Evolutionary conservation across 2,797 vertebrate genomes (phyloP), one percentile per base, ranked within the genome.

Genomic region (Labeo calbasu): DNA sequence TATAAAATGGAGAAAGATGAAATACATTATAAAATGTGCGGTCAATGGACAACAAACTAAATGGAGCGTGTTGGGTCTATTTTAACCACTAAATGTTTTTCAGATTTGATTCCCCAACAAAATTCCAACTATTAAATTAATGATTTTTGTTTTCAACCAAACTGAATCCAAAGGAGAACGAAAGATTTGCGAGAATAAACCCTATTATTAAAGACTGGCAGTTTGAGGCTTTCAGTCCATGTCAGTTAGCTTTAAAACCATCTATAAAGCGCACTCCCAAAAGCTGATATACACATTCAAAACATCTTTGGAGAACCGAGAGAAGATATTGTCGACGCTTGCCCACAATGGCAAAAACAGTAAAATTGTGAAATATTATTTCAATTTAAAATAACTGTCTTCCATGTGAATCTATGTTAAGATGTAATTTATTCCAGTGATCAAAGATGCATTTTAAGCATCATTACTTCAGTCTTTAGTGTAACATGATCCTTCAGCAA

Each of bases 1-100:
- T 15, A 28, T 63, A 73, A 70, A 70, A 70, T 70, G 68, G 68
- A 70, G 40, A 70, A 70, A 13, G 21, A 70, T 70, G 68, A 46
- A 70, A 63, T 48, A 48, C 21, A 68, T 15, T 32, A 28, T 11
- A 53, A 40, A 57, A 63, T n/a, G 51, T 25, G 21, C 8, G 75
- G 36, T 55, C 28, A 28, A 23, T 15, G 23, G 59, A 61, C 75
- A 77, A 46, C 55, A 61, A 23, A 28, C 13, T 77, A 57, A 76
- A 76, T 8, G 32, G 21, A 76, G 53, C 6, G 6, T 12, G 32
- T 13, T 43, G 53, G 50, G 72, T 75, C 50, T 55, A 36, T 55
- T 36, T 55, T 9, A 75, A 75, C 68, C 68, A 70, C 68, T n/a
- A 23, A 70, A 70, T 48, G 68, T 48, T 70, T 70, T 70, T 5